These are phyloP conservation scores for Seriola aureovittata DNA, from an alignment of 2,113 vertebrate species.

Conservation along the genomic window DNA sequence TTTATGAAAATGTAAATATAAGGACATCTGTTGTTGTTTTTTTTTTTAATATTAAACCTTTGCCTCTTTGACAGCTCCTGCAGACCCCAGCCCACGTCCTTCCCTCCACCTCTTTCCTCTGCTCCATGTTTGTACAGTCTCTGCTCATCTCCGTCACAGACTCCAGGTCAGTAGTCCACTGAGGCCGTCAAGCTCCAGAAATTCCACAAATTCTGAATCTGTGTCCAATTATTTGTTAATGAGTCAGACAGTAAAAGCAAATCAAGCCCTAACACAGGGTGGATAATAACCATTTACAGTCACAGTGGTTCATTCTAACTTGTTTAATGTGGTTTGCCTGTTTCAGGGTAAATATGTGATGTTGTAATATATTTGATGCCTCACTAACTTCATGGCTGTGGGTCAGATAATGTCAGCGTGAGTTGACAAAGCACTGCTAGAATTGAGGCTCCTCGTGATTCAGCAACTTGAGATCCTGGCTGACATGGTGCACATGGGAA, in stretches of 20 bases:
- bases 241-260: neutral
- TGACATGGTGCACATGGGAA: neutral
- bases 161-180: constrained; percentile 66
- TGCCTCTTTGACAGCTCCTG: constrained; percentile 85
- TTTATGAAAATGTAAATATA: neutral
- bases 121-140: constrained; percentile 91
- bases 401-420: neutral
- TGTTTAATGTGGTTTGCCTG: neutral
- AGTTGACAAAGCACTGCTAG: neutral
- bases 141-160: constrained; percentile 86
- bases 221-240: neutral
- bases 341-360: neutral
- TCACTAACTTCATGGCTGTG: neutral
- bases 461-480: neutral
- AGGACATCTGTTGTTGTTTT: neutral
- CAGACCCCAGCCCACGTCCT: constrained; percentile 95
- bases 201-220: neutral
- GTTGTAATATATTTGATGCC: neutral
- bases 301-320: neutral
- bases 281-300: neutral
- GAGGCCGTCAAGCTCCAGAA: neutral
- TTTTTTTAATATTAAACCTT: neutral
- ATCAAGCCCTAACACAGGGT: neutral
- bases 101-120: constrained; percentile 92
- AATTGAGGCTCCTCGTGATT: neutral